These are phyloP conservation scores for Drosophila sp. DNA, from an alignment of 1,140 invertebrate species.

Conservation along the genomic window DNA sequence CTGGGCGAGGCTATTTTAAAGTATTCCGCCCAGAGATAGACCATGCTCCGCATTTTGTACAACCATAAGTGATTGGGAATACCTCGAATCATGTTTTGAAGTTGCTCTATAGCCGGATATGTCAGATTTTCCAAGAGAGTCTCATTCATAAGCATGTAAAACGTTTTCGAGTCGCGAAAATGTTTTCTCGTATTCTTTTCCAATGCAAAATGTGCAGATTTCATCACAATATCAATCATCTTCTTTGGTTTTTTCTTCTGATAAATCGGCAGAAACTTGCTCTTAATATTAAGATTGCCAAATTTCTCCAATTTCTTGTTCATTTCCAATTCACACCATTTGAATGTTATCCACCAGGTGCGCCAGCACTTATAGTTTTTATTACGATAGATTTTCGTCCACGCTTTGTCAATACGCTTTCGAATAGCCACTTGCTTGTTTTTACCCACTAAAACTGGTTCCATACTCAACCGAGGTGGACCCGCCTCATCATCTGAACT, in stretches of 20 bases:
- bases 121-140: constrained; percentile 43
- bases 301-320: constrained; percentile 40
- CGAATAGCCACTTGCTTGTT: neutral
- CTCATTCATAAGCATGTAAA: constrained; percentile 56
- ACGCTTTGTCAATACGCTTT: neutral
- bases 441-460: neutral
- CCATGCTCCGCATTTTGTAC: constrained; percentile 57
- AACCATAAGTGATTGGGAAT: constrained; percentile 61
- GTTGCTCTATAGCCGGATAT: constrained; percentile 6
- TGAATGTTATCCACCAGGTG: constrained; percentile 56
- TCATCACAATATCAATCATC: constrained; percentile 19
- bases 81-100: constrained; percentile 57
- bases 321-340: constrained; percentile 61
- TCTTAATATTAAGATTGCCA: constrained; percentile 23
- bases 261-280: constrained; percentile 20
- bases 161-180: constrained; percentile 18
- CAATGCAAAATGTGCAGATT: constrained; percentile 13
- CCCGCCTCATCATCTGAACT: constrained; percentile 34
- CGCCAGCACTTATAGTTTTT: constrained; percentile 57
- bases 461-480: neutral
- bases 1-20: neutral
- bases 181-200: constrained; percentile 14
- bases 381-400: constrained; percentile 33
- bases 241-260: neutral
- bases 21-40: constrained; percentile 51